Evolutionary conservation across 2,113 vertebrate genomes (phyloP).

Genomic region (Calidris pygmaea): DNA sequence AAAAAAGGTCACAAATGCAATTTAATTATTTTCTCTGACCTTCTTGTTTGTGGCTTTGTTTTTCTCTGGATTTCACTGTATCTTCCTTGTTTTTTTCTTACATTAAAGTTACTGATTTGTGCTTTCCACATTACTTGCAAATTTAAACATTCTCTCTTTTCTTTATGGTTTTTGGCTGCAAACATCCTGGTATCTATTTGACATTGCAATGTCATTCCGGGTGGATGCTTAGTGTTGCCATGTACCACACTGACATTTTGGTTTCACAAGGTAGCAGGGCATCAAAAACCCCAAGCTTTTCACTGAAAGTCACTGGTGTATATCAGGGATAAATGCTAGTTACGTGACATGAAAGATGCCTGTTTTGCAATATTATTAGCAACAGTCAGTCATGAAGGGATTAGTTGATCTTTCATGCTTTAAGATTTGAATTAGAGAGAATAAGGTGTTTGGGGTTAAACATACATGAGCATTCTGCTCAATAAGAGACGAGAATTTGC

Average conservation of each 20-base stretch:
- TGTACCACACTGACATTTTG: neutral
- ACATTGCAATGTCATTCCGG: neutral
- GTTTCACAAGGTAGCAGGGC: neutral
- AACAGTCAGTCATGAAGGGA: neutral
- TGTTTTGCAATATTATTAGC: neutral
- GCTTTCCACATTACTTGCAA: neutral
- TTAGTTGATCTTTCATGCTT: neutral
- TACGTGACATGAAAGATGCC: neutral
- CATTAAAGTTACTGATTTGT: neutral
- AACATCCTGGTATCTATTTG: neutral
- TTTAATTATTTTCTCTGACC: neutral
- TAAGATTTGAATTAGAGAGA: neutral
- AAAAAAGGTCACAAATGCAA: neutral
- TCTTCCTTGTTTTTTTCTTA: neutral
- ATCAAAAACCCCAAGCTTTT: neutral
- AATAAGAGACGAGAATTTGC: constrained; percentile 13
- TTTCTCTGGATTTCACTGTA: neutral
- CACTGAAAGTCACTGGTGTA: neutral
- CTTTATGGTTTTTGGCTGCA: neutral
- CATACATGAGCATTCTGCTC: neutral
- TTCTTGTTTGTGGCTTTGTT: neutral
- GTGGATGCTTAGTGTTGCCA: neutral
- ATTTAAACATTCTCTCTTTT: neutral
- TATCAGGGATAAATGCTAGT: neutral
- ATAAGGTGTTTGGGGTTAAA: constrained; percentile 26